Evolutionary conservation across 2,888 invertebrate genomes (phyloP), one percentile per base, ranked within the genome.

Genomic region (Eupithecia inturbata): DNA sequence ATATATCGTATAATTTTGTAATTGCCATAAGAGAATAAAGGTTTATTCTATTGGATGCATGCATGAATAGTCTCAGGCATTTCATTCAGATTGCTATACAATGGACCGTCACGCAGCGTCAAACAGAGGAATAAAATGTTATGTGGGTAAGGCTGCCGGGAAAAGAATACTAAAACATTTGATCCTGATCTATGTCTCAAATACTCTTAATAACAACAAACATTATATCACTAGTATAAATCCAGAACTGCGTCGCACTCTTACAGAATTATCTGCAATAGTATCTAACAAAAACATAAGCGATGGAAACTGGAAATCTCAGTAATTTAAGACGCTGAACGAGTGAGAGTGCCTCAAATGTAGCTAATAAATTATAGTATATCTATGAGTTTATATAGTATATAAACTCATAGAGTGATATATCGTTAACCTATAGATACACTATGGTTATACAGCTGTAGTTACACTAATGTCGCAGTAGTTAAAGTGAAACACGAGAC

Each of bases 401-500:
- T n/a, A n/a, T n/a, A n/a, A n/a, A n/a, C n/a, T n/a, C 31, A 33
- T 64, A 64, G 0, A n/a, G n/a, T 31, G 63, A 5, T 64, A 36
- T 64, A 66, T 41, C 39, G 36, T 16, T 39, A 36, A 39, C 26
- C 39, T 64, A 36, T 64, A 36, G 36, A 10, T 6, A 49, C 73
- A 70, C 70, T 63, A 26, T 53, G 22, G 49, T 22, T 53, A 53
- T 53, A 49, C 22, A 66, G 39, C 39, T 64, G 28, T 36, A 64
- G 64, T 41, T 6, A 49, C 75, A 70, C 70, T 63, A 36, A 74
- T 63, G 75, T 70, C 45, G 68, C 73, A 41, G 70, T 69, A 75
- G 70, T 78, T 74, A 74, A 39, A 62, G 68, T 77, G 76, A 76
- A 78, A 80, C 74, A 73, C 68, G 78, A 80, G 63, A 74, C 75